A percentile compares a stretch with the other conserved stretches of the same genome.
These are phyloP conservation scores for Chrysolina oricalcia DNA, from an alignment of 2,888 invertebrate species.

Conservation along the genomic window DNA sequence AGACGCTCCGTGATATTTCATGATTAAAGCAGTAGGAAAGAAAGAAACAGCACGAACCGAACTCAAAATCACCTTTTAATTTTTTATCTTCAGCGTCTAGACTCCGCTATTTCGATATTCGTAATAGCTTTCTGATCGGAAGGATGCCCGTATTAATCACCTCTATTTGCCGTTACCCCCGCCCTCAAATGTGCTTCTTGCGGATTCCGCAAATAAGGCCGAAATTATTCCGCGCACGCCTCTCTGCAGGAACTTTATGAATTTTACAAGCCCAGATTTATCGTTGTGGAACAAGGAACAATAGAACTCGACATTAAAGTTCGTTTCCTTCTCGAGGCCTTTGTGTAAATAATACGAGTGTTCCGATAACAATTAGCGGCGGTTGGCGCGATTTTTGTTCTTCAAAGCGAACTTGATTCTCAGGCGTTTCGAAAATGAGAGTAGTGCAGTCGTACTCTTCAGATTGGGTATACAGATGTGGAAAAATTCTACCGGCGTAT, in stretches of 20 bases:
- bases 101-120: neutral
- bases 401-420: neutral
- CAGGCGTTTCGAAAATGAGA: neutral
- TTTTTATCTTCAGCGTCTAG: neutral
- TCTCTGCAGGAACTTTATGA: slow-evolving; percentile 21
- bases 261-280: slow-evolving; percentile 24
- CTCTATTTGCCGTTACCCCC: slow-evolving; percentile 6
- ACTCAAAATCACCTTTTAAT: neutral
- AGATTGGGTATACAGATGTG: too few relatives aligned
- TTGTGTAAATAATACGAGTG: slow-evolving; percentile 7
- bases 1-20: too few relatives aligned
- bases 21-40: too few relatives aligned
- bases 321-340: slow-evolving; percentile 1
- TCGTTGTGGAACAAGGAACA: slow-evolving; percentile 5
- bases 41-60: too few relatives aligned
- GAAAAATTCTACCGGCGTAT: too few relatives aligned
- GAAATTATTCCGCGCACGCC: neutral
- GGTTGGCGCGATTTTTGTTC: slow-evolving; percentile 7
- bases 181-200: slow-evolving; percentile 3
- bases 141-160: slow-evolving; percentile 1
- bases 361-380: slow-evolving; percentile 9
- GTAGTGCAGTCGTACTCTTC: neutral
- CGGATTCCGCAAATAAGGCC: slow-evolving; percentile 10
- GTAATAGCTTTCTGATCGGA: slow-evolving; percentile 1
- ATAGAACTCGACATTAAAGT: slow-evolving; percentile 10